phyloP scores from a whole-genome alignment of 2,113 vertebrate species.

The Oreotragus oreotragus region DNA sequence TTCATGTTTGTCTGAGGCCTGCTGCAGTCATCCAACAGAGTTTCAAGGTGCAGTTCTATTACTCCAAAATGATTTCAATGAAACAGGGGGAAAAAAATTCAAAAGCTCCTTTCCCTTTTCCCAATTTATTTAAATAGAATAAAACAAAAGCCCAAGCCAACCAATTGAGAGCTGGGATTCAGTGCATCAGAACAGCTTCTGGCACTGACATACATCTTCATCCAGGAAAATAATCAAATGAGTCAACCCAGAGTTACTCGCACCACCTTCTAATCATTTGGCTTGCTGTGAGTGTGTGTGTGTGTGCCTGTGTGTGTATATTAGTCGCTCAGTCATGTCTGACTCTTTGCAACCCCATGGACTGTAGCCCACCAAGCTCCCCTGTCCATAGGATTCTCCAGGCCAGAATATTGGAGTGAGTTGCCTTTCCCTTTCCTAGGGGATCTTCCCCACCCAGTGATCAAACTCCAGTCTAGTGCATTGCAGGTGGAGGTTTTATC shows the following conservation, averaged over 20 bases:
- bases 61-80: neutral
- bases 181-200: neutral
- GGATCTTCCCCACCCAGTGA: accelerated
- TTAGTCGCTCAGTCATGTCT: accelerated
- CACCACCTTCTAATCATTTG: neutral
- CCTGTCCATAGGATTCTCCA: neutral
- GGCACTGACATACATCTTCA: neutral
- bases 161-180: neutral
- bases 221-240: neutral
- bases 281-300: neutral
- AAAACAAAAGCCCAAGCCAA: neutral
- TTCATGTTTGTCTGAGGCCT: neutral
- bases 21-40: neutral
- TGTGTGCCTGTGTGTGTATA: too few species aligned
- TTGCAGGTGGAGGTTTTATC: accelerated
- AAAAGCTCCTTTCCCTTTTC: neutral
- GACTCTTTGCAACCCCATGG: neutral
- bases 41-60: neutral
- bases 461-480: accelerated
- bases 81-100: accelerated
- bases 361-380: neutral
- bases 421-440: neutral
- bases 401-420: neutral
- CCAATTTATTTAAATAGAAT: neutral
- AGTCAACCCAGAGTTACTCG: neutral